These are phyloP conservation scores for Bellardia bayeri DNA, from an alignment of 2,888 invertebrate species.

Conservation along the genomic window DNA sequence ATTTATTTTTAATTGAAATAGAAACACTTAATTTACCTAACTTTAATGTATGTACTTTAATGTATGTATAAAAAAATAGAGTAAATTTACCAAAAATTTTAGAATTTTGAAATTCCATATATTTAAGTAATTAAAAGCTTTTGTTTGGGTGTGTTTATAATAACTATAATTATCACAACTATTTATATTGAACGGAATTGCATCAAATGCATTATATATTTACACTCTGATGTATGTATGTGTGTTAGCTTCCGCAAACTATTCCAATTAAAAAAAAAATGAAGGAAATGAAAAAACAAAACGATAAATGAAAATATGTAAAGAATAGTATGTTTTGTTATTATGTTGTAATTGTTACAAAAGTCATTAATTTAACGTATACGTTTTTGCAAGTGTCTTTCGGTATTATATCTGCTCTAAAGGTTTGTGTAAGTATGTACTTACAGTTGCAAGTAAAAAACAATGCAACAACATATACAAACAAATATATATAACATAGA, in stretches of 20 bases:
- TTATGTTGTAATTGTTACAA: constrained; percentile 68
- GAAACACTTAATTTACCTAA: no score
- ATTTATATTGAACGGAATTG: constrained; percentile 15
- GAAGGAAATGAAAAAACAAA: not conserved
- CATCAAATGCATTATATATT: constrained; percentile 23
- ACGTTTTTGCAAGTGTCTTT: constrained; percentile 56
- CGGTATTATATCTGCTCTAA: not conserved
- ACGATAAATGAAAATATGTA: constrained; percentile 14
- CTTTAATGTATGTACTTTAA: no score
- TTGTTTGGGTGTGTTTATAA: not conserved
- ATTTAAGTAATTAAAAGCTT: no score
- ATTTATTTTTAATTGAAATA: no score
- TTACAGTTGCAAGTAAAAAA: constrained; percentile 9
- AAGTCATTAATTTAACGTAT: constrained; percentile 71
- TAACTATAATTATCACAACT: not conserved
- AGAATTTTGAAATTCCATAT: no score
- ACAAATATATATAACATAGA: not conserved
- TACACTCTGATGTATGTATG: not conserved
- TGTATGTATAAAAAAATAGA: no score
- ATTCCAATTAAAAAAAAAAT: constrained; percentile 59
- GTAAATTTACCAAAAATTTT: no score
- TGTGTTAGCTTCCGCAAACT: constrained; percentile 33
- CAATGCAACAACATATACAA: not conserved
- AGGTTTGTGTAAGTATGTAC: not conserved
- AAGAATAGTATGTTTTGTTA: constrained; percentile 42